Conservation (phyloP, 1,140 invertebrate species). For the Druon quercuslanigerum region DNA sequence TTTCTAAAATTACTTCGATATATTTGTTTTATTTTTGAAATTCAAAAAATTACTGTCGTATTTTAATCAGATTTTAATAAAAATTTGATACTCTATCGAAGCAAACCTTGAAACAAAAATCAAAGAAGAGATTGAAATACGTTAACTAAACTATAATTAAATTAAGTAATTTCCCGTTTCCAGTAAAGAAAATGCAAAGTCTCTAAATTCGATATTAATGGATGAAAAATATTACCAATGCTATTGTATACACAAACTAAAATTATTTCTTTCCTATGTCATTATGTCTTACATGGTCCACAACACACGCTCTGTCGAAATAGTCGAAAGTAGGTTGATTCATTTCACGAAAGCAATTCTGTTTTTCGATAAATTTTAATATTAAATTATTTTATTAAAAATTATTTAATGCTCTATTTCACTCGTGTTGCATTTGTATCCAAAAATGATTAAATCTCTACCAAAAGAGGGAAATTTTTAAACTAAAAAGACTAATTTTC, state of each 20-base stretch:
- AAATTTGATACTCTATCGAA: too few relatives aligned
- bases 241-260: neutral
- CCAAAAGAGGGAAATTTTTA: too few relatives aligned
- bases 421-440: too few relatives aligned
- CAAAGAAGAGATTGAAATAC: too few relatives aligned
- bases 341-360: neutral
- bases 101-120: too few relatives aligned
- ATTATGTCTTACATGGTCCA: neutral
- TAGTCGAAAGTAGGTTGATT: neutral
- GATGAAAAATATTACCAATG: neutral
- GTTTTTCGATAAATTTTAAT: neutral
- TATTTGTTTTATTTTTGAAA: too few relatives aligned
- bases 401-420: neutral
- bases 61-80: too few relatives aligned
- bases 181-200: neutral
- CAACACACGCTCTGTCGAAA: neutral
- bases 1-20: too few relatives aligned
- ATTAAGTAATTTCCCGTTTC: neutral
- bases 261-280: neutral
- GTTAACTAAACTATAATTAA: too few relatives aligned
- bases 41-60: too few relatives aligned
- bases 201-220: constrained; percentile 1
- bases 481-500: too few relatives aligned
- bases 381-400: neutral
- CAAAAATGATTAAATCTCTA: too few relatives aligned